Percentiles rank a stretch among this genome's conserved stretches.
Conservation (phyloP, 2,113 vertebrate genomes). For the Mastomys coucha region DNA sequence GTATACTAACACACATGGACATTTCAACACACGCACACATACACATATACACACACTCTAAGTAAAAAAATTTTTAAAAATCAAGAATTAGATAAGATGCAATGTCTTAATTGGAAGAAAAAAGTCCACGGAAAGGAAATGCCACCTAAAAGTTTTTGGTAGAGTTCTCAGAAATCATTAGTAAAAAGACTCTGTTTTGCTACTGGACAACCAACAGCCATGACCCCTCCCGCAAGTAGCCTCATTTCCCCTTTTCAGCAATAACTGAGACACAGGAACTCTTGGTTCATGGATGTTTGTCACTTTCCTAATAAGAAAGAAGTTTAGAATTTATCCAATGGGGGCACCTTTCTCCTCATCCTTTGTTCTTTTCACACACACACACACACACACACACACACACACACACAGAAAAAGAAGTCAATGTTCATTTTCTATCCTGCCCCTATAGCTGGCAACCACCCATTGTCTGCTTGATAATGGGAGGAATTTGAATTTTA, state of each 20-base stretch:
- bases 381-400: constrained; percentile 6
- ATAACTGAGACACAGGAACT: not conserved
- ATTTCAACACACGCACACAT: not conserved
- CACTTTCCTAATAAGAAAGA: constrained; percentile 3
- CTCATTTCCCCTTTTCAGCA: not conserved
- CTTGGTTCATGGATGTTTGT: not conserved
- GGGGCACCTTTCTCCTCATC: not conserved
- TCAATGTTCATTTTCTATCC: constrained; percentile 14
- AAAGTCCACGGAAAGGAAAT: constrained; percentile 8
- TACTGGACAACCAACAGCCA: rapidly evolving
- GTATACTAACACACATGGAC: not conserved
- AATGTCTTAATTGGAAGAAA: not conserved
- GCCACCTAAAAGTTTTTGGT: constrained; percentile 12
- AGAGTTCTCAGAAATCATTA: not conserved
- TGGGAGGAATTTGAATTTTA: constrained; percentile 61
- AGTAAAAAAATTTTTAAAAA: no score
- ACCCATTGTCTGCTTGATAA: constrained; percentile 45
- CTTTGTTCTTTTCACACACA: constrained; percentile 14
- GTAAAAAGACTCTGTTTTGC: not conserved
- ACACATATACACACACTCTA: no score
- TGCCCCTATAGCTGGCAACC: not conserved
- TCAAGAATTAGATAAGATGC: not conserved
- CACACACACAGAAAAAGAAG: constrained; percentile 43
- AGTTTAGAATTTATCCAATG: not conserved
- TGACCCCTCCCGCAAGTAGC: rapidly evolving